phyloP scores from a whole-genome alignment of 92 coral and sea anemone genomes.

The Galaxea fascicularis region DNA sequence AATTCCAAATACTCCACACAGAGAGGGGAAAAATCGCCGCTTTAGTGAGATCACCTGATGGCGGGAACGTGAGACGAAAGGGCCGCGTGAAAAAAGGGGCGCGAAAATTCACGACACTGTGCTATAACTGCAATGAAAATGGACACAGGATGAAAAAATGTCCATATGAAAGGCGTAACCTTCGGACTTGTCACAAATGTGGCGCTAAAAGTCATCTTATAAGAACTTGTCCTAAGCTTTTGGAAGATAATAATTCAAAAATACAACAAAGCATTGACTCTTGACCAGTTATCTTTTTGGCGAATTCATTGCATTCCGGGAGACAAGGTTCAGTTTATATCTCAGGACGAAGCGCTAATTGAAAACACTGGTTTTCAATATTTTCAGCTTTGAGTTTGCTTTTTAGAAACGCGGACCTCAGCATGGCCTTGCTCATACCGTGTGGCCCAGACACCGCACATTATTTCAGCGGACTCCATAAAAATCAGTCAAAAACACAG shows the following conservation, averaged over 20 bases:
- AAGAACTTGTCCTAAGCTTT: slow-evolving; percentile 79
- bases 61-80: slow-evolving; percentile 83
- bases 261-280: background rate
- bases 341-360: too few relatives aligned
- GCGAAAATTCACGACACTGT: slow-evolving; percentile 88
- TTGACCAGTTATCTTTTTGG: background rate
- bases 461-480: too few relatives aligned
- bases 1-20: slow-evolving; percentile 78
- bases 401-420: too few relatives aligned
- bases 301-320: too few relatives aligned
- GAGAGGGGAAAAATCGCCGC: slow-evolving; percentile 89
- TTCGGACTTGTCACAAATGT: slow-evolving; percentile 87
- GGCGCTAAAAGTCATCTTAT: slow-evolving; percentile 88
- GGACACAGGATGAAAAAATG: slow-evolving; percentile 93
- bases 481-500: too few relatives aligned
- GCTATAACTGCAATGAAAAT: slow-evolving; percentile 89
- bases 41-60: slow-evolving; percentile 83
- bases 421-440: too few relatives aligned
- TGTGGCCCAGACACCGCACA: too few relatives aligned
- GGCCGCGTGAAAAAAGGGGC: slow-evolving; percentile 93
- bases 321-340: too few relatives aligned
- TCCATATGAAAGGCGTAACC: slow-evolving; percentile 69
- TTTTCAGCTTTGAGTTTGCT: too few relatives aligned
- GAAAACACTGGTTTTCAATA: too few relatives aligned
- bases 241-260: slow-evolving; percentile 21